Conservation (phyloP, 2,113 vertebrate species). For the Pollimyrus isidori region DNA sequence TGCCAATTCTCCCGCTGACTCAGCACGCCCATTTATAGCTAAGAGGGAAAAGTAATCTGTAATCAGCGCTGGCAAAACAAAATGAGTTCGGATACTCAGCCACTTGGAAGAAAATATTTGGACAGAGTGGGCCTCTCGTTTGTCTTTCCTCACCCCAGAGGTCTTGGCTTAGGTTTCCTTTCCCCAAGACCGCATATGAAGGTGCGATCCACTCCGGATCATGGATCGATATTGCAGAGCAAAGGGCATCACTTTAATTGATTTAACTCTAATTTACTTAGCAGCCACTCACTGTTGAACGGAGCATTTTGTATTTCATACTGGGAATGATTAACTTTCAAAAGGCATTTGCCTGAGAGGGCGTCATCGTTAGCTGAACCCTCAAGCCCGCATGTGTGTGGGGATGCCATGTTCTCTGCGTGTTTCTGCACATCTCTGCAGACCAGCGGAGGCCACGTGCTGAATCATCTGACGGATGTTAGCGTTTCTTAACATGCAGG, state of each 20-base stretch:
- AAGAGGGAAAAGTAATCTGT: constrained; percentile 1
- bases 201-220: background rate
- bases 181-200: background rate
- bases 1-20: background rate
- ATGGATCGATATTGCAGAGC: background rate
- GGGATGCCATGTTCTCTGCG: background rate
- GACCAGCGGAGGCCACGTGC: background rate
- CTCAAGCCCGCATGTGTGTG: background rate
- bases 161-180: background rate
- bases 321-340: background rate
- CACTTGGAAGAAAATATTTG: background rate
- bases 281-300: background rate
- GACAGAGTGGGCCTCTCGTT: background rate
- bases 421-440: background rate
- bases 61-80: background rate
- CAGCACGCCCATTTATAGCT: background rate
- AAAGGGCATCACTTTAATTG: background rate
- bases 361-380: background rate
- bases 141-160: background rate
- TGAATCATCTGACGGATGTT: background rate
- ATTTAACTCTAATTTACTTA: background rate
- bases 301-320: background rate
- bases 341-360: background rate
- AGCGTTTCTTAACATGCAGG: background rate
- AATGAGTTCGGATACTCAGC: background rate